A percentile compares a stretch with the other conserved stretches of the same genome.
Evolutionary conservation across 2,888 invertebrate species (phyloP).

Genomic region (Agrotis clavis): DNA sequence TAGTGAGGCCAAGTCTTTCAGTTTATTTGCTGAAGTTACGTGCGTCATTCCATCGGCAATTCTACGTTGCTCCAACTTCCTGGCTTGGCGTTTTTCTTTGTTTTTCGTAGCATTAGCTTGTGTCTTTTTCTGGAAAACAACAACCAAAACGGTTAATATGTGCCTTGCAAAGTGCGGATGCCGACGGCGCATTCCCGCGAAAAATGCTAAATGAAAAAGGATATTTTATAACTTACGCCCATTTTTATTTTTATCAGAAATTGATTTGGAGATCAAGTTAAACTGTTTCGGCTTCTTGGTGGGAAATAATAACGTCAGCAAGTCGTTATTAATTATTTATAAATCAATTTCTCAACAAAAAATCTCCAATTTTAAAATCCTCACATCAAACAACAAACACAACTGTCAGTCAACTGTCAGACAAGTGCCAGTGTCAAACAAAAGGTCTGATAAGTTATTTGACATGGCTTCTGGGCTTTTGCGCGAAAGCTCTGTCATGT

Average conservation of each 20-base stretch:
- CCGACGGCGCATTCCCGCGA: conserved; percentile 5
- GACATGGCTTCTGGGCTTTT: no score
- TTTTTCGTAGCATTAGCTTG: conserved; percentile 85
- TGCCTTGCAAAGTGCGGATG: conserved; percentile 2
- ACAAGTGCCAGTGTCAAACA: conserved; percentile 10
- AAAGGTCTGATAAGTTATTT: no score
- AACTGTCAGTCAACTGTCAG: conserved; percentile 17
- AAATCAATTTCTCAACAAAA: neutral
- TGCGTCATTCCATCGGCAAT: conserved; percentile 91
- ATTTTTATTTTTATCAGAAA: conserved; percentile 61
- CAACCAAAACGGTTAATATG: conserved; percentile 10
- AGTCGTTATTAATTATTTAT: neutral
- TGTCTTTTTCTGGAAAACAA: conserved; percentile 87
- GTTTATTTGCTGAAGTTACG: conserved; percentile 92
- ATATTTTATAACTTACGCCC: conserved; percentile 71
- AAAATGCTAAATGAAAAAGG: neutral
- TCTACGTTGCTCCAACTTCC: conserved; percentile 91
- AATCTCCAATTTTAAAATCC: neutral
- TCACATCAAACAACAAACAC: neutral
- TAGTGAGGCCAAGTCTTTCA: conserved; percentile 91
- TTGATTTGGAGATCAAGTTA: neutral
- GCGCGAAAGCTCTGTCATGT: neutral
- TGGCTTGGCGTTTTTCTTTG: conserved; percentile 92
- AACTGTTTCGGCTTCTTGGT: neutral
- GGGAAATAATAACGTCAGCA: neutral